Evolutionary conservation across 2,888 invertebrate species (phyloP).

Genomic region (Caenorhabditis sp.): DNA sequence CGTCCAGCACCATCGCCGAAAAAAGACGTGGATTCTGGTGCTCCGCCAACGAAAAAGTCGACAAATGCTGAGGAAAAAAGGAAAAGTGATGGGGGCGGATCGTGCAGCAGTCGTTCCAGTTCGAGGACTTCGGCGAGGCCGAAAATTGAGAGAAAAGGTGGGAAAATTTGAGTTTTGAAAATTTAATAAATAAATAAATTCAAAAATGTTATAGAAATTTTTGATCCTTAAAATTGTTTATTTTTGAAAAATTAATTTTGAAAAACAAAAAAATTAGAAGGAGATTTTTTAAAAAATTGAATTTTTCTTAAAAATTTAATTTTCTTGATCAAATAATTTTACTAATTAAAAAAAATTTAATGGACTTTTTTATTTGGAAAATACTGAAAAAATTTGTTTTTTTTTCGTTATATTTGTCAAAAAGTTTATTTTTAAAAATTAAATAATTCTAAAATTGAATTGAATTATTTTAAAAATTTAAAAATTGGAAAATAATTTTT

Average conservation of each 20-base stretch:
- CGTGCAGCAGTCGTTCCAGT: neutral
- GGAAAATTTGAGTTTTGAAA: neutral
- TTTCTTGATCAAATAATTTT: neutral
- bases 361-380: neutral
- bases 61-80: neutral
- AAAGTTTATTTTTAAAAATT: no score
- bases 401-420: no score
- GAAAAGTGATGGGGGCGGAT: neutral
- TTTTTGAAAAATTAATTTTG: neutral
- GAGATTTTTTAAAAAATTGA: neutral
- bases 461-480: neutral
- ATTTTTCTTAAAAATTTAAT: neutral
- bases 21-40: neutral
- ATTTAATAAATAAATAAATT: neutral
- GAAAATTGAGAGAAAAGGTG: slow-evolving; percentile 1
- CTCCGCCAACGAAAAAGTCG: slow-evolving; percentile 4
- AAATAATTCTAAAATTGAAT: neutral
- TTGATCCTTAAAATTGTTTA: no score
- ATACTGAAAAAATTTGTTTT: neutral
- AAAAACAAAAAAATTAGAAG: neutral
- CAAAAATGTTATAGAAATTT: neutral
- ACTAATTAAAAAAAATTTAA: neutral
- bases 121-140: neutral
- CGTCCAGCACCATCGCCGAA: neutral
- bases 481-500: slow-evolving; percentile 2